Conservation (phyloP, 2,113 vertebrate genomes). For the Puma concolor region DNA sequence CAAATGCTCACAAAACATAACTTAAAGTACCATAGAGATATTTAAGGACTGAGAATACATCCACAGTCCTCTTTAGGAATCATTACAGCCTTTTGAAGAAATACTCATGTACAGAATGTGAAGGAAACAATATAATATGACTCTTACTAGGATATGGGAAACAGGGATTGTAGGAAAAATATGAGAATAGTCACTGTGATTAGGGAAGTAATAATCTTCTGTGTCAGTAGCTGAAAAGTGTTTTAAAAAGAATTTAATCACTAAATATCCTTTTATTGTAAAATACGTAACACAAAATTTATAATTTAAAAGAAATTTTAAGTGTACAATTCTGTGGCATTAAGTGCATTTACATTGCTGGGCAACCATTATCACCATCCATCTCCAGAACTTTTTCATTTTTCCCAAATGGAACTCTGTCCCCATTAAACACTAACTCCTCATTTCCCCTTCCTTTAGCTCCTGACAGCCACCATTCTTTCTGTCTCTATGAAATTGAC, state of each 20-base stretch:
- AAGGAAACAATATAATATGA: neutral
- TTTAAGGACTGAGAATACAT: neutral
- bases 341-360: neutral
- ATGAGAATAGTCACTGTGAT: neutral
- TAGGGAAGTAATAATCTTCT: neutral
- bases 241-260: neutral
- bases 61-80: neutral
- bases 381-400: neutral
- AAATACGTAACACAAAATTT: neutral
- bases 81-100: neutral
- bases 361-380: neutral
- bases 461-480: neutral
- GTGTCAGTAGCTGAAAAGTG: neutral
- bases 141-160: neutral
- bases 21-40: neutral
- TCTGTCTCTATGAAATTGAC: neutral
- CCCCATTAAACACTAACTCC: neutral
- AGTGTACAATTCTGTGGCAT: neutral
- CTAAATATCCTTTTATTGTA: neutral
- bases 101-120: neutral
- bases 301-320: neutral
- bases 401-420: neutral
- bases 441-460: neutral
- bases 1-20: neutral
- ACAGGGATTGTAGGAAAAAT: too few relatives aligned